A percentile compares a stretch with the other conserved stretches of the same genome.
These are phyloP conservation scores for Epizoanthus rinbou DNA, from an alignment of 92 coral and sea anemone species.

Conservation along the genomic window DNA sequence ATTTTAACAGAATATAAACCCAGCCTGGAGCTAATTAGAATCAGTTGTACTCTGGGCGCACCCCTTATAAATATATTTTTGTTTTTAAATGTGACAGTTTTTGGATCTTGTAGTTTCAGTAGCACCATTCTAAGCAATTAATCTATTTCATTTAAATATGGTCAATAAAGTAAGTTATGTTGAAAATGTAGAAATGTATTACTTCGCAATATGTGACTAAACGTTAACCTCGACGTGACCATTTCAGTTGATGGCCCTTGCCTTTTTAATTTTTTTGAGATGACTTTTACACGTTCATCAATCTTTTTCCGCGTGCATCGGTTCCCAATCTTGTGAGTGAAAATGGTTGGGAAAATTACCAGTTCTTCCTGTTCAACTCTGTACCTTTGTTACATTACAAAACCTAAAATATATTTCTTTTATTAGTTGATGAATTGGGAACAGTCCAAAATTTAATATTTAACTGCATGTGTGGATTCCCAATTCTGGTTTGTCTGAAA, in stretches of 20 bases:
- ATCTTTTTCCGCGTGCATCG: not conserved
- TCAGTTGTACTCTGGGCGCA: too few species aligned
- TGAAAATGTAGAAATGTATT: not conserved
- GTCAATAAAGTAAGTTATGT: not conserved
- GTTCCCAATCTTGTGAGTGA: not conserved
- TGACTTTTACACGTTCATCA: not conserved
- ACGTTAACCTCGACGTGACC: not conserved
- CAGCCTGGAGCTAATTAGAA: too few species aligned
- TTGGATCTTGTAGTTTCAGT: not conserved
- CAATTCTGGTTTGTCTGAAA: too few species aligned
- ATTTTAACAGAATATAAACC: too few species aligned
- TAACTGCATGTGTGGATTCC: too few species aligned
- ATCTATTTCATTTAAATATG: not conserved
- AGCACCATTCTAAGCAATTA: not conserved
- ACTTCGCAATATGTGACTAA: not conserved
- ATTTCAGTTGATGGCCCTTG: not conserved
- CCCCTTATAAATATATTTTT: not conserved
- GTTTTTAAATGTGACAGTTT: not conserved
- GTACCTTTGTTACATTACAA: too few species aligned
- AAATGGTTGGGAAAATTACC: not conserved
- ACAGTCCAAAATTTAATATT: too few species aligned
- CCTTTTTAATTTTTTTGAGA: not conserved
- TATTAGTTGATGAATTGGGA: too few species aligned
- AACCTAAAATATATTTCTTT: too few species aligned
- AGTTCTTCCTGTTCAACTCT: not conserved